These are phyloP conservation scores for Xestia c-nigrum DNA, from an alignment of 2,888 invertebrate species.

Conservation along the genomic window DNA sequence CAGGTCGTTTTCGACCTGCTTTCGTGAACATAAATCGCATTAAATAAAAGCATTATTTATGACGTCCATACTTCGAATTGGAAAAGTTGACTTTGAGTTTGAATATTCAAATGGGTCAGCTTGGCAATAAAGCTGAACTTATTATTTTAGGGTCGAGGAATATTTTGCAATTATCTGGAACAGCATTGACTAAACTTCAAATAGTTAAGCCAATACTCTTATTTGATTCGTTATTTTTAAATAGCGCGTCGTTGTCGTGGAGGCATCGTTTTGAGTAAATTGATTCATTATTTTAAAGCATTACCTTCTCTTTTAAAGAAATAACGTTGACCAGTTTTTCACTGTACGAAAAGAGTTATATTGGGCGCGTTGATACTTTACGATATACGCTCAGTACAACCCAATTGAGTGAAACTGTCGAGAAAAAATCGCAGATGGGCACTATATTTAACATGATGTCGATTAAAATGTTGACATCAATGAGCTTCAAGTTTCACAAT, in stretches of 20 bases:
- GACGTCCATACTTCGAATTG: conserved; percentile 80
- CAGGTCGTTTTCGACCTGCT: conserved; percentile 89
- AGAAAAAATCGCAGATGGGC: conserved; percentile 69
- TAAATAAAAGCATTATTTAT: conserved; percentile 87
- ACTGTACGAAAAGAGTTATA: conserved; percentile 65
- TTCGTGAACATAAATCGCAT: conserved; percentile 87
- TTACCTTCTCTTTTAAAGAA: conserved; percentile 58
- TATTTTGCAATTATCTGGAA: conserved; percentile 46
- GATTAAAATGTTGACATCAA: conserved; percentile 70
- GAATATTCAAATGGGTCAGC: conserved; percentile 71
- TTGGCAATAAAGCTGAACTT: conserved; percentile 71
- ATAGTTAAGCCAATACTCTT: conserved; percentile 31
- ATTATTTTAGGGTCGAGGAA: conserved; percentile 72
- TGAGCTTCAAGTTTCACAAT: conserved; percentile 68
- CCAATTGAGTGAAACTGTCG: conserved; percentile 63
- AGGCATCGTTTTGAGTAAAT: conserved; percentile 60
- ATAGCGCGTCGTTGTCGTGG: conserved; percentile 37
- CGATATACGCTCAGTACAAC: conserved; percentile 62
- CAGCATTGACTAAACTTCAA: conserved; percentile 26
- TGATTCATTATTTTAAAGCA: conserved; percentile 62
- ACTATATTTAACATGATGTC: conserved; percentile 68
- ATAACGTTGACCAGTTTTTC: conserved; percentile 62
- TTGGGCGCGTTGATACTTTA: conserved; percentile 63
- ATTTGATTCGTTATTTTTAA: conserved; percentile 42
- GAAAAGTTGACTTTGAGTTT: conserved; percentile 77